phyloP scores from a whole-genome alignment of 64 coral and sea anemone species.

The Catalaphyllia jardinei region DNA sequence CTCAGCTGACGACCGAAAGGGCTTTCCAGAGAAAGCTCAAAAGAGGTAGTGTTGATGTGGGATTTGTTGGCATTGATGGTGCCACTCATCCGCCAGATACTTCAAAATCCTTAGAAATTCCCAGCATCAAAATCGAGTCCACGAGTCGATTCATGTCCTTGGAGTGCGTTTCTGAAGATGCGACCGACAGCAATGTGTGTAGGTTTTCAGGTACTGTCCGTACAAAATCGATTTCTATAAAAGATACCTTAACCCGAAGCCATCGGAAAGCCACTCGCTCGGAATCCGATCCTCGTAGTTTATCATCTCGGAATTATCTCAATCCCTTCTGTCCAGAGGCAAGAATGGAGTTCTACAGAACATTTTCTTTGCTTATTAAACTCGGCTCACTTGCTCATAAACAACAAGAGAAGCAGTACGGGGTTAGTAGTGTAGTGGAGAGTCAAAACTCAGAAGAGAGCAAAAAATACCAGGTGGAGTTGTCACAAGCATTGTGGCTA shows the following conservation, averaged over 20 bases:
- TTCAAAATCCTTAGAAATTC: conserved; percentile 66
- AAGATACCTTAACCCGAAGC: not conserved
- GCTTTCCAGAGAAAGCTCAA: conserved; percentile 80
- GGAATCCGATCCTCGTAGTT: conserved; percentile 52
- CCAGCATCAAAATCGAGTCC: conserved; percentile 83
- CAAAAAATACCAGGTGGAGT: conserved; percentile 81
- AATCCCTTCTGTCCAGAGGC: conserved; percentile 52
- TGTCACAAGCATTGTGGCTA: conserved; percentile 87
- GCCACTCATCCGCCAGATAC: conserved; percentile 8
- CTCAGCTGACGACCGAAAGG: conserved; percentile 60
- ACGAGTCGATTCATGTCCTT: conserved; percentile 75
- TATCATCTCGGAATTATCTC: conserved; percentile 17
- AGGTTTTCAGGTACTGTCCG: not conserved
- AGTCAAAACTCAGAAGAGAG: conserved; percentile 84
- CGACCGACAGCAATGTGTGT: not conserved
- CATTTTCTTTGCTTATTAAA: conserved; percentile 86
- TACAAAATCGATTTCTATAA: conserved; percentile 10
- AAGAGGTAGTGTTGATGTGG: conserved; percentile 62
- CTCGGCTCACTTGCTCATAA: conserved; percentile 79
- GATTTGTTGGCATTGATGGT: not conserved
- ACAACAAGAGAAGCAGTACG: conserved; percentile 72
- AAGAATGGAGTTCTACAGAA: conserved; percentile 78
- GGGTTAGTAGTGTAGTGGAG: conserved; percentile 40
- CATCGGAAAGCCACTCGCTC: conserved; percentile 47
- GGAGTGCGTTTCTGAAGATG: conserved; percentile 67